These are phyloP conservation scores for Coptotermes formosanus DNA, from an alignment of 1,140 invertebrate genomes.

Conservation along the genomic window DNA sequence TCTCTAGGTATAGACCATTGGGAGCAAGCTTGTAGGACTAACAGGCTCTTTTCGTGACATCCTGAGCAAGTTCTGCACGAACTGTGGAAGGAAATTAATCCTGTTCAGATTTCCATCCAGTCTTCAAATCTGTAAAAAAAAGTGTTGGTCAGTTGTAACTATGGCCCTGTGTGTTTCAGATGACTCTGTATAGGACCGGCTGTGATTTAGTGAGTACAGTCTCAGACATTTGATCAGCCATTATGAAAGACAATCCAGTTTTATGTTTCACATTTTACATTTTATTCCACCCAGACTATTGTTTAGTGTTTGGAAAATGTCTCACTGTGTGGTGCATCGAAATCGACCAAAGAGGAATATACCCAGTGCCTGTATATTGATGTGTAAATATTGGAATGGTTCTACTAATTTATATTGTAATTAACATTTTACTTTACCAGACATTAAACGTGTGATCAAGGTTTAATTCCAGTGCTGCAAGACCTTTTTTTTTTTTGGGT, in stretches of 20 bases:
- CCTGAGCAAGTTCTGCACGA: too few species aligned
- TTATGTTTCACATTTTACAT: neutral
- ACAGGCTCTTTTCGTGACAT: too few species aligned
- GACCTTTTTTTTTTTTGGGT: neutral
- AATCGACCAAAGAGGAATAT: neutral
- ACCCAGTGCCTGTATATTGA: slow-evolving; percentile 10
- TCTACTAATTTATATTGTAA: slow-evolving; percentile 15
- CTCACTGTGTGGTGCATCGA: slow-evolving; percentile 11
- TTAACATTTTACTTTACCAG: neutral
- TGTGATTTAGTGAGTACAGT: neutral
- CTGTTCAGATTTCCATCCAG: too few species aligned
- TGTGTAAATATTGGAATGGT: neutral
- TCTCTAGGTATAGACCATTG: too few species aligned
- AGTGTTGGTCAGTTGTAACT: too few species aligned
- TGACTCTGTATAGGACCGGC: slow-evolving; percentile 10
- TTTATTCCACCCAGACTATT: neutral
- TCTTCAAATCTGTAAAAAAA: too few species aligned
- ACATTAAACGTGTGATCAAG: neutral
- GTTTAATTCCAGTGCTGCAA: neutral
- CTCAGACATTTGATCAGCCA: neutral
- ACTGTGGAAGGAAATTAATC: too few species aligned
- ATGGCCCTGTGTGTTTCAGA: neutral
- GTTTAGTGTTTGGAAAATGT: neutral
- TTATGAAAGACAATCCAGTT: neutral
- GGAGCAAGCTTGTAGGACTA: too few species aligned